Conservation (phyloP, 2,888 invertebrate genomes). For the Plagiodera versicolora region DNA sequence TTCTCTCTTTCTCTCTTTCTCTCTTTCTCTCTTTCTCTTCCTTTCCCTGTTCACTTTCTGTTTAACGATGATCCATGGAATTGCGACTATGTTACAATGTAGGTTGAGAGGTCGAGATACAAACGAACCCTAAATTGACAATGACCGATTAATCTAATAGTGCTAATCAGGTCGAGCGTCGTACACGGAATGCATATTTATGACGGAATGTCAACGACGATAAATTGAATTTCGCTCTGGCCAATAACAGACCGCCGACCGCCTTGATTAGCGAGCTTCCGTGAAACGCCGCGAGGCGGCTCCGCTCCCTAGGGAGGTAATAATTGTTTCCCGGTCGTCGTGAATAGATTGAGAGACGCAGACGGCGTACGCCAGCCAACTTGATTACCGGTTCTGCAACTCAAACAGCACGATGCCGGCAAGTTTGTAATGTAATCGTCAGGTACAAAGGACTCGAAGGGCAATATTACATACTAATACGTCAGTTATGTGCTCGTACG, state of each 20-base stretch:
- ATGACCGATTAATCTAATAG: too few species aligned
- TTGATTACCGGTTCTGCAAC: background rate
- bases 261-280: too few species aligned
- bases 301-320: background rate
- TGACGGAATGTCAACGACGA: background rate
- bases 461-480: background rate
- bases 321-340: constrained; percentile 1
- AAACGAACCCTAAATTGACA: too few species aligned
- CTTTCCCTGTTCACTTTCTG: too few species aligned
- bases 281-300: background rate
- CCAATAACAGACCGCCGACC: too few species aligned
- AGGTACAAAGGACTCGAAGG: background rate
- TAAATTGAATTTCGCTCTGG: background rate
- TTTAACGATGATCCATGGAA: too few species aligned
- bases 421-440: background rate
- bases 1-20: too few species aligned
- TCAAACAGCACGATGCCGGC: background rate
- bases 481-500: too few species aligned
- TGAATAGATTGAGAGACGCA: background rate
- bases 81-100: too few species aligned
- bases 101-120: too few species aligned
- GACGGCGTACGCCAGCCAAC: background rate
- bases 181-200: background rate
- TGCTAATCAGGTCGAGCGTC: too few species aligned
- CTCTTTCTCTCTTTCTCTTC: too few species aligned